Evolutionary conservation across 2,797 vertebrate species (phyloP).

Genomic region (Anguilla megastoma): DNA sequence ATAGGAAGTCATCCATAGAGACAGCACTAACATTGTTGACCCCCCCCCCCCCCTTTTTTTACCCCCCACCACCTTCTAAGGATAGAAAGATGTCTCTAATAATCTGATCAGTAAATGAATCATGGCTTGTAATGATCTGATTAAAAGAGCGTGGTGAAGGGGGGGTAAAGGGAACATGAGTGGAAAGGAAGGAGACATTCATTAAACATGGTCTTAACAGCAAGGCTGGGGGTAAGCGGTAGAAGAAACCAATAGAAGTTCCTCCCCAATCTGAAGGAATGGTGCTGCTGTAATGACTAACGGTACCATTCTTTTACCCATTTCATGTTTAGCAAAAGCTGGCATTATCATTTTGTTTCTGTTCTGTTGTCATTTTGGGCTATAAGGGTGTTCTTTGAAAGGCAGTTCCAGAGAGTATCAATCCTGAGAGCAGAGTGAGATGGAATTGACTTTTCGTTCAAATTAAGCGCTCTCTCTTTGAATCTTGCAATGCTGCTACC

Average conservation of each 20-base stretch:
- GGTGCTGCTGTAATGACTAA: not conserved
- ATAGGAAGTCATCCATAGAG: constrained; percentile 23
- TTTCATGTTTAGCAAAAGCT: not conserved
- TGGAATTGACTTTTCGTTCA: no score
- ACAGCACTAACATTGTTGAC: constrained; percentile 34
- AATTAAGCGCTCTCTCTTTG: no score
- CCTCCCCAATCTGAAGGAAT: not conserved
- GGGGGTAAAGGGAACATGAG: constrained; percentile 43
- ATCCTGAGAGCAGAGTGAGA: not conserved
- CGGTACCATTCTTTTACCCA: not conserved
- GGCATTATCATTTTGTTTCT: not conserved
- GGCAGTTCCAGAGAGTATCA: not conserved
- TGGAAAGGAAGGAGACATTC: constrained; percentile 41
- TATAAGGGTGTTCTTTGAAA: not conserved
- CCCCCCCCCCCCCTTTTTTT: not conserved
- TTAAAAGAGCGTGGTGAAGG: constrained; percentile 42
- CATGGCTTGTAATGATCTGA: constrained; percentile 48
- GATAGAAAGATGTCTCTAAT: constrained; percentile 33
- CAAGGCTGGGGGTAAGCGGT: not conserved
- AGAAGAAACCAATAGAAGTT: not conserved
- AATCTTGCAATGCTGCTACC: no score
- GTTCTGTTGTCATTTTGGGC: not conserved
- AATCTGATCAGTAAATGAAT: constrained; percentile 47
- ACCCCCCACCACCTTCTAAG: not conserved
- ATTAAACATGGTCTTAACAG: constrained; percentile 38